Evolutionary conservation across 2,113 vertebrate genomes (phyloP).

Genomic region (Indicator indicator): DNA sequence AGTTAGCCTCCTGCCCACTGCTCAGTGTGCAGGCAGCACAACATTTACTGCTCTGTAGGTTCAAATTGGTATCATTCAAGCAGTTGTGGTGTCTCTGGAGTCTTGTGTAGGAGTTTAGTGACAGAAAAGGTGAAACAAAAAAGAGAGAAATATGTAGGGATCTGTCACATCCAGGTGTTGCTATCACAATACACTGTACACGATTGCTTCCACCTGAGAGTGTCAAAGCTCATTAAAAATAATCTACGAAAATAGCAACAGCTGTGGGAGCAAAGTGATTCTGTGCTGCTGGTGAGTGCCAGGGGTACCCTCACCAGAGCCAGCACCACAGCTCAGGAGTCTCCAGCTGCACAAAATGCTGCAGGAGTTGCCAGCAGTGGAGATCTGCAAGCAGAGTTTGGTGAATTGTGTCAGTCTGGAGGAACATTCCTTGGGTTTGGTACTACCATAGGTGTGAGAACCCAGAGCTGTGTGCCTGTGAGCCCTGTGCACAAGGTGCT

Average conservation of each 20-base stretch:
- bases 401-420: conserved; percentile 51
- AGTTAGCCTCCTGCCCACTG: background rate
- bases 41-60: background rate
- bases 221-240: conserved; percentile 38
- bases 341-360: conserved; percentile 38
- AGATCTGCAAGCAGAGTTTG: conserved; percentile 50
- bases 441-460: background rate
- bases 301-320: conserved; percentile 22
- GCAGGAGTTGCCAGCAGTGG: conserved; percentile 15
- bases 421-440: conserved; percentile 5
- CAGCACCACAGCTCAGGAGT: background rate
- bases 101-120: conserved; percentile 24
- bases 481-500: background rate
- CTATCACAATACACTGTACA: background rate
- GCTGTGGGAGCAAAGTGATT: background rate
- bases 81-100: background rate
- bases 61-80: background rate
- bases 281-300: conserved; percentile 16
- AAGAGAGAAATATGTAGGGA: background rate
- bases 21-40: background rate
- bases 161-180: background rate
- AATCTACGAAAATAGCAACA: conserved; percentile 3
- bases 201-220: background rate
- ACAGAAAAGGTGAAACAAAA: conserved; percentile 48
- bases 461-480: background rate